Evolutionary conservation across 2,113 vertebrate species (phyloP).

Genomic region (Gallinago undulata): DNA sequence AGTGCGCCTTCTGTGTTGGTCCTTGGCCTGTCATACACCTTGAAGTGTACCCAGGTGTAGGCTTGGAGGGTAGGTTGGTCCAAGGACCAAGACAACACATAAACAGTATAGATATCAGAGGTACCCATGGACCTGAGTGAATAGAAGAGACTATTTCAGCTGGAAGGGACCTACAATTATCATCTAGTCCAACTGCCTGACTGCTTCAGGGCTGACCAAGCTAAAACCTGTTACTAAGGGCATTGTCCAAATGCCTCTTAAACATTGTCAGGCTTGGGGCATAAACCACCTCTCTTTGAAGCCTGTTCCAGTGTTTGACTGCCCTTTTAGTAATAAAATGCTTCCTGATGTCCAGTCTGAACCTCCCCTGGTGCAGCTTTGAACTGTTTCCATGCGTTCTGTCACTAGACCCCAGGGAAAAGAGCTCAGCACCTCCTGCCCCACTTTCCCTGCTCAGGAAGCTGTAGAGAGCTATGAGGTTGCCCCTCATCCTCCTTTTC

Average conservation of each 20-base stretch:
- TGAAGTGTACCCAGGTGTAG: neutral
- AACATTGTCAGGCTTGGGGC: neutral
- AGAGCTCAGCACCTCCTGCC: neutral
- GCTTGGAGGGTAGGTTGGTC: neutral
- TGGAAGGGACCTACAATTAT: neutral
- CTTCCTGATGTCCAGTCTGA: neutral
- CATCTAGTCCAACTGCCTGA: neutral
- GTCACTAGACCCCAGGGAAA: neutral
- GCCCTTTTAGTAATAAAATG: neutral
- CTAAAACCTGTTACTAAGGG: neutral
- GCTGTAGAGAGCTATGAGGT: neutral
- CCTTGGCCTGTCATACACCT: neutral
- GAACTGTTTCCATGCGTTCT: neutral
- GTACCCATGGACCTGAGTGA: neutral
- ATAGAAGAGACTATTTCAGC: neutral
- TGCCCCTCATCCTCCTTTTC: neutral
- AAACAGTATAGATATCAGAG: neutral
- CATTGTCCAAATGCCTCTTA: neutral
- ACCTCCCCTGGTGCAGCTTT: neutral
- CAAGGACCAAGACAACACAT: neutral
- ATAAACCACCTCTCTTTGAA: neutral
- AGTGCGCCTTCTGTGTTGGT: neutral
- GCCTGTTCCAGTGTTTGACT: neutral
- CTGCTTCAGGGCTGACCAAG: neutral
- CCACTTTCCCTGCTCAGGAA: neutral